phyloP scores from a whole-genome alignment of 2,113 vertebrate genomes.

The Cyanistes caeruleus region DNA sequence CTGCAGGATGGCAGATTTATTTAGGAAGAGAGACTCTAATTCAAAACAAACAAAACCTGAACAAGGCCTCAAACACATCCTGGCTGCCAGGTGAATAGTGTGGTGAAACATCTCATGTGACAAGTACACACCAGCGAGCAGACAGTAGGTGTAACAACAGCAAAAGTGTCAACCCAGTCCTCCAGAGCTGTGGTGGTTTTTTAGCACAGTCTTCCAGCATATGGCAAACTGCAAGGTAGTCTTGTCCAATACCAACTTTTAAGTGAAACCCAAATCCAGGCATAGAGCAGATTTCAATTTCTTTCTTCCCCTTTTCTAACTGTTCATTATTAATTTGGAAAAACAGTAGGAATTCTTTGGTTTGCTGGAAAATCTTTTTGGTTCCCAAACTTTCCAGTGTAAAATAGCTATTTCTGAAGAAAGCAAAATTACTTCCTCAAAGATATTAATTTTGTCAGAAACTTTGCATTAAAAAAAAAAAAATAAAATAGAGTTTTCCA shows the following conservation, averaged over 20 bases:
- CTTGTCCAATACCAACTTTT: not conserved
- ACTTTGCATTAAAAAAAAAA: accelerated
- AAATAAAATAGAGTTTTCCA: not conserved
- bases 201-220: not conserved
- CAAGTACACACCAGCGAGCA: not conserved
- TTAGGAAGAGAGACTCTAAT: not conserved
- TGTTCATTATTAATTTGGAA: not conserved
- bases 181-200: not conserved
- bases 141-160: not conserved
- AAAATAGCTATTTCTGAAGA: not conserved
- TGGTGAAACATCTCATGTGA: not conserved
- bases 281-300: not conserved
- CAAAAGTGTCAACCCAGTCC: not conserved
- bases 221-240: not conserved
- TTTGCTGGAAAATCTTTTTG: not conserved
- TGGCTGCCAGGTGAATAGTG: not conserved
- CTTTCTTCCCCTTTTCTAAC: not conserved
- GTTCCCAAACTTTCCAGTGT: not conserved
- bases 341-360: not conserved
- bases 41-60: not conserved
- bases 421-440: not conserved
- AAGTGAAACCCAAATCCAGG: not conserved
- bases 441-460: not conserved
- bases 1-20: not conserved
- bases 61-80: not conserved